A percentile compares a stretch with the other conserved stretches of the same genome.
Conservation (phyloP, 2,113 vertebrate genomes). For the Malurus alboscapulatus region DNA sequence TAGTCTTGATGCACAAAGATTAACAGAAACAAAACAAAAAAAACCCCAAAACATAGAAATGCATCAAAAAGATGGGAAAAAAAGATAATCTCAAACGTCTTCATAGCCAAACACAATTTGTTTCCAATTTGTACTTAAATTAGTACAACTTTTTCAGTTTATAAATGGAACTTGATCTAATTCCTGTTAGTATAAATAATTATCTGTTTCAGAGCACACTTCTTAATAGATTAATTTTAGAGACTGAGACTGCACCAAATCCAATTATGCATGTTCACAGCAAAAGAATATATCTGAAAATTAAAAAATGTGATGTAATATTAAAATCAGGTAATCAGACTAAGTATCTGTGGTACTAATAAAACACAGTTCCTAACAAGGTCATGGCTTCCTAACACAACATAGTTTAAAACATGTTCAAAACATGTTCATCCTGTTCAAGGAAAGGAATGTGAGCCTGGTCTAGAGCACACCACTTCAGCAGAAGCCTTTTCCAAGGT, state of each 20-base stretch:
- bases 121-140: background rate
- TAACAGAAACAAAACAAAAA: background rate
- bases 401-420: background rate
- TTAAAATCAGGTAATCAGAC: background rate
- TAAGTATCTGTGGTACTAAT: background rate
- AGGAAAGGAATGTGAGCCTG: background rate
- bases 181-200: background rate
- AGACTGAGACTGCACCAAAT: background rate
- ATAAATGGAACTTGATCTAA: background rate
- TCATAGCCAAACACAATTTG: background rate
- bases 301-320: background rate
- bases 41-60: background rate
- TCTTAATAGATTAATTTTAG: background rate
- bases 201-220: background rate
- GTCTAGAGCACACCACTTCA: background rate
- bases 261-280: background rate
- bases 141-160: background rate
- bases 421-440: background rate
- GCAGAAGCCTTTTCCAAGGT: background rate
- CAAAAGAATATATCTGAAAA: background rate
- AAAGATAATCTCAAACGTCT: background rate
- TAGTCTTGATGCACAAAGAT: background rate
- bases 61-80: background rate
- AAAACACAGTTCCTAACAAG: background rate
- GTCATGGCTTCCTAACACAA: background rate